A percentile compares a stretch with the other conserved stretches of the same genome.
Evolutionary conservation across 2,888 invertebrate genomes (phyloP).

Genomic region (Parnassius apollo): DNA sequence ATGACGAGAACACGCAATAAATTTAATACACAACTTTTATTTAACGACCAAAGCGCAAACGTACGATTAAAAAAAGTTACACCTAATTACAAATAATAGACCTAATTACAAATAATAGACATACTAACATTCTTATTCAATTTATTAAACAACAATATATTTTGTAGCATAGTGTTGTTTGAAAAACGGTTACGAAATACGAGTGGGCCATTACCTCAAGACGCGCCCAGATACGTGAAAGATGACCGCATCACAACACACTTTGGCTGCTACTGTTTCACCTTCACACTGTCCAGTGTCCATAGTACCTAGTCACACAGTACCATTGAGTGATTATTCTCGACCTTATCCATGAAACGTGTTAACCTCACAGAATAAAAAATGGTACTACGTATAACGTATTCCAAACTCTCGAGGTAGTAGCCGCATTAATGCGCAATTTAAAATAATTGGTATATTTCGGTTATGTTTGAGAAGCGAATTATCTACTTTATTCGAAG

Average conservation of each 20-base stretch:
- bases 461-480: too few relatives aligned
- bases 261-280: conserved; percentile 46
- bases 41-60: too few relatives aligned
- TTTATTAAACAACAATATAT: too few relatives aligned
- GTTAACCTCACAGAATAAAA: conserved; percentile 37
- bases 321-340: conserved; percentile 31
- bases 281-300: conserved; percentile 54
- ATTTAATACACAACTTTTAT: too few relatives aligned
- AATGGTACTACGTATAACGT: neutral
- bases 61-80: too few relatives aligned
- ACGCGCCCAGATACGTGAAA: conserved; percentile 55
- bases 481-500: too few relatives aligned
- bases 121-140: too few relatives aligned
- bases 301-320: conserved; percentile 51
- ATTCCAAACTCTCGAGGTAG: too few relatives aligned
- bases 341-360: conserved; percentile 34
- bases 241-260: conserved; percentile 62
- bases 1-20: conserved; percentile 28
- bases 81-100: too few relatives aligned
- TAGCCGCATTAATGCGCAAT: too few relatives aligned
- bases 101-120: too few relatives aligned
- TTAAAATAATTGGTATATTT: too few relatives aligned
- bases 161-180: neutral
- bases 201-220: conserved; percentile 40
- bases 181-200: conserved; percentile 45